Evolutionary conservation across 2,797 vertebrate genomes (phyloP).

Genomic region (Phyllotis vaccarum): DNA sequence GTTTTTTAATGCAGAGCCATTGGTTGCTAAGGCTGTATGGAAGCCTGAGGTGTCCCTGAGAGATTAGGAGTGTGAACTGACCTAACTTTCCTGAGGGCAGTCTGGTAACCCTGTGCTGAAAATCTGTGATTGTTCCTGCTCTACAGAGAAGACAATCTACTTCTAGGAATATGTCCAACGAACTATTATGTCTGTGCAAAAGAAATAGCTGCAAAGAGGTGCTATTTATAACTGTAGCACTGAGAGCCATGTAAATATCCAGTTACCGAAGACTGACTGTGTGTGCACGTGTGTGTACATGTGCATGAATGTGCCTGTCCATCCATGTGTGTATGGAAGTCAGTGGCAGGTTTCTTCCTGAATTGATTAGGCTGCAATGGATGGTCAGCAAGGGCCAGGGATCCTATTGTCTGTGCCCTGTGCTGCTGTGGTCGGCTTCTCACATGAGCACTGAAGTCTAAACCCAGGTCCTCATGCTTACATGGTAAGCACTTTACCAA

Average conservation of each 20-base stretch:
- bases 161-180: slow-evolving; percentile 29
- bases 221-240: background rate
- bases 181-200: background rate
- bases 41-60: background rate
- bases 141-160: background rate
- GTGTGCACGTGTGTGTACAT: too few species aligned
- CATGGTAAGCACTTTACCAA: background rate
- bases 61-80: background rate
- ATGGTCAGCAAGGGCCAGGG: background rate
- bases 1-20: background rate
- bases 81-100: background rate
- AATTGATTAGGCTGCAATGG: background rate
- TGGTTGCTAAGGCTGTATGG: background rate
- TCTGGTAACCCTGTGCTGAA: background rate
- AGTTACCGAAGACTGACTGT: background rate
- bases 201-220: background rate
- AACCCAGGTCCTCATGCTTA: background rate
- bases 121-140: background rate
- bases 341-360: background rate
- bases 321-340: background rate
- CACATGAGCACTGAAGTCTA: background rate
- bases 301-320: background rate
- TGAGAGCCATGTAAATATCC: background rate
- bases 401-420: background rate
- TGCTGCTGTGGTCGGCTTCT: background rate